Conservation (phyloP, 2,888 invertebrate genomes). For the Drosophila falleni region DNA sequence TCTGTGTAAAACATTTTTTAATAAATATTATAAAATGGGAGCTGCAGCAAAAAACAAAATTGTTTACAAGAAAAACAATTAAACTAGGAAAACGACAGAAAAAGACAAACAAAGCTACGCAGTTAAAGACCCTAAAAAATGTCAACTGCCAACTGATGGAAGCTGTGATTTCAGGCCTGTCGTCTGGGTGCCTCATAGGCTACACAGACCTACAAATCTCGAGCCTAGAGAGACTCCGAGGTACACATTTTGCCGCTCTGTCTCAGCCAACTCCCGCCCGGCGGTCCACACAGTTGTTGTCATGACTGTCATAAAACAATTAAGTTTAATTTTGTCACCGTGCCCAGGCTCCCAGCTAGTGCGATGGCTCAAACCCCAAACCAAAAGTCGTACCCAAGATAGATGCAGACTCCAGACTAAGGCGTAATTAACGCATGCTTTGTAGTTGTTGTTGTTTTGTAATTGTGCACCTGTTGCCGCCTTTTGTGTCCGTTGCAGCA, state of each 20-base stretch:
- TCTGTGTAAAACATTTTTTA: constrained; percentile 82
- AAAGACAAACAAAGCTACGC: constrained; percentile 59
- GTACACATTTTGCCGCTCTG: constrained; percentile 25
- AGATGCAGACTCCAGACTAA: constrained; percentile 20
- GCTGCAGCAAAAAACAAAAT: constrained; percentile 69
- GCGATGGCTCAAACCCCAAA: constrained; percentile 21
- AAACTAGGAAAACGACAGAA: constrained; percentile 54
- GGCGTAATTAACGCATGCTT: constrained; percentile 76
- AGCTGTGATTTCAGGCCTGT: constrained; percentile 62
- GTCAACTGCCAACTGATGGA: constrained; percentile 65
- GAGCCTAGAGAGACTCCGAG: constrained; percentile 21
- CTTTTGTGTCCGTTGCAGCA: constrained; percentile 57
- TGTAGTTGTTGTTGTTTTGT: constrained; percentile 56
- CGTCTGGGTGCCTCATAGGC: constrained; percentile 58
- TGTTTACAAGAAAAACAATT: constrained; percentile 79
- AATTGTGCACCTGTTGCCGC: constrained; percentile 80
- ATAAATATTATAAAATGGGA: constrained; percentile 76
- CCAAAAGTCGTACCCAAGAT: constrained; percentile 1
- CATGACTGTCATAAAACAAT: constrained; percentile 81
- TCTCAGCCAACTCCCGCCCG: constrained; percentile 11
- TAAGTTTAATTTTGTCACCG: constrained; percentile 82
- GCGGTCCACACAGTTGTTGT: constrained; percentile 51
- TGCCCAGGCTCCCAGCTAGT: constrained; percentile 42
- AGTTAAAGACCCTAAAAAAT: constrained; percentile 80
- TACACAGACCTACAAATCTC: constrained; percentile 58